Evolutionary conservation across 1,140 invertebrate species (phyloP), one percentile per base, ranked within the genome.

Genomic region (Scaptomyza graminum): DNA sequence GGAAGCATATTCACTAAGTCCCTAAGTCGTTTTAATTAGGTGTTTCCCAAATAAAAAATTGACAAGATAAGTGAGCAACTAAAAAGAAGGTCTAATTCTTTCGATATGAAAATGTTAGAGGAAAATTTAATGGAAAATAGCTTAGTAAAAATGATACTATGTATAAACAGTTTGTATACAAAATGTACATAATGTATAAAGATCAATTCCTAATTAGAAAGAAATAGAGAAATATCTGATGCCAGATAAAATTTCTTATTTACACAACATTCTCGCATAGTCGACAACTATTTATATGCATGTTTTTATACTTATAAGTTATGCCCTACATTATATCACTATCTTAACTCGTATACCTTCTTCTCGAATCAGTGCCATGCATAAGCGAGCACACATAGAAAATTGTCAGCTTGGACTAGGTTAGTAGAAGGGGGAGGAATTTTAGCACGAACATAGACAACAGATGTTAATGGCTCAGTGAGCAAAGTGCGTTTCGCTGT

Each of bases 401-500:
- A 51, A 56, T 65, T 62, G 52, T 31, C 51, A 56, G 41, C 39
- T 65, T 55, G 12, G 15, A 28, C 28, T 5, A 28, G 28, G 28
- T 28, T 39, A 41, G 28, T 3, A 22, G 43, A 7, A 28, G 49
- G 28, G 18, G 5, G 1, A 22, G 18, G 18, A 22, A 5, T 34
- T 9, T 9, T 9, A 34, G 8, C 31, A 34, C 31, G 3, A 6
- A 34, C 31, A 34, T 8, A 44, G 74, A 78, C 82, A 85, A 78
- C 82, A 85, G 82, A 85, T 85, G 82, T 85, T 85, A 85, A 85
- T 85, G 82, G 82, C 74, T 85, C 74, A 75, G 55, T 82, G 76
- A 70, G 82, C 82, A 85, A 85, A 85, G 82, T 85, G 82, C 82
- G 82, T 85, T 85, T 85, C 79, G 78, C 70, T 85, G 82, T 85